Evolutionary conservation across 2,888 invertebrate species (phyloP).

Genomic region (Acrocera orbiculus): DNA sequence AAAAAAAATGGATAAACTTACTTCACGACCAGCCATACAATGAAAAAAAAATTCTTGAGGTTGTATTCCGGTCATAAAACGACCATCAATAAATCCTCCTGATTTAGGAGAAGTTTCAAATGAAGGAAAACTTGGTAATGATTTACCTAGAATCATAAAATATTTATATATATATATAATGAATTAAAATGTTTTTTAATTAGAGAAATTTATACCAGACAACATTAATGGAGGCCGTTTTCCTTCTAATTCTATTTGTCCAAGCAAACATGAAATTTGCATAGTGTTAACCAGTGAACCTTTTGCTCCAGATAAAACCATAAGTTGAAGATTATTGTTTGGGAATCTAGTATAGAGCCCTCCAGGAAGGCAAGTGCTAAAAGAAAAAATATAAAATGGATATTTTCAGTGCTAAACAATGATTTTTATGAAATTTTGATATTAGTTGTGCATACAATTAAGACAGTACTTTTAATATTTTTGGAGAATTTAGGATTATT

Average conservation of each 20-base stretch:
- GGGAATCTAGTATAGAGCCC: constrained; percentile 83
- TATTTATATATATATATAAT: neutral
- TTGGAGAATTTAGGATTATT: no score
- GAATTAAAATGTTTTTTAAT: neutral
- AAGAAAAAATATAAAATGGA: constrained; percentile 2
- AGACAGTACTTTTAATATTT: no score
- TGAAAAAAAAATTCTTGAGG: constrained; percentile 99
- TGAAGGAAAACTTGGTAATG: constrained; percentile 77
- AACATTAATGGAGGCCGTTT: constrained; percentile 90
- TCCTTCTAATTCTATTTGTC: constrained; percentile 98
- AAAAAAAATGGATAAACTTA: constrained; percentile 20
- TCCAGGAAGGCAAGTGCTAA: constrained; percentile 56
- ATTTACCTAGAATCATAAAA: constrained; percentile 41
- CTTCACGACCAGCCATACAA: constrained; percentile 99
- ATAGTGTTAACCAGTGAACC: constrained; percentile 96
- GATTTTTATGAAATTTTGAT: no score
- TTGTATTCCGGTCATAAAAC: constrained; percentile 96
- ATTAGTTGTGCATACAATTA: no score
- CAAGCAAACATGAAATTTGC: constrained; percentile 95
- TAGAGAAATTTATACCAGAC: constrained; percentile 31
- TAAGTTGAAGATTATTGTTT: constrained; percentile 88
- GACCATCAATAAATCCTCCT: constrained; percentile 89
- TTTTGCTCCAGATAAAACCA: constrained; percentile 98
- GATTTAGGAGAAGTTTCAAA: constrained; percentile 80
- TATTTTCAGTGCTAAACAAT: no score